Evolutionary conservation across 2,888 invertebrate species (phyloP).

Genomic region (Portevinia maculata): DNA sequence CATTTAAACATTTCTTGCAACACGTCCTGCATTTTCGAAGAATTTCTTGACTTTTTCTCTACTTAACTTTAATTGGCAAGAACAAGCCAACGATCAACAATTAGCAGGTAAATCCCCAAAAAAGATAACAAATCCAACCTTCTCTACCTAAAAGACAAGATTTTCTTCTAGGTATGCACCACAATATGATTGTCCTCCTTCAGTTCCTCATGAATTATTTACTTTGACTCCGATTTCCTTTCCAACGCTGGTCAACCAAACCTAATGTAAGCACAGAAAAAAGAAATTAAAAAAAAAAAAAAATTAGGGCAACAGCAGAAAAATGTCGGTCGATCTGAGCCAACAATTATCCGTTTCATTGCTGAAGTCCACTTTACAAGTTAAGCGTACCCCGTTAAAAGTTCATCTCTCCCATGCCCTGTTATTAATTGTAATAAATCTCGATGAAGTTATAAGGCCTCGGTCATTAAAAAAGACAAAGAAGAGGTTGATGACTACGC

Average conservation of each 20-base stretch:
- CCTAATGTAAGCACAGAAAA: slow-evolving; percentile 18
- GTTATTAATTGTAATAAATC: slow-evolving; percentile 83
- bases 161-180: slow-evolving; percentile 6
- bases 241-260: slow-evolving; percentile 14
- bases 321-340: slow-evolving; percentile 41
- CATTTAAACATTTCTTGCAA: too few relatives aligned
- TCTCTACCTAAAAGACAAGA: slow-evolving; percentile 8
- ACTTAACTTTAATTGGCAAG: slow-evolving; percentile 35
- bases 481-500: slow-evolving; percentile 23
- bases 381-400: slow-evolving; percentile 51
- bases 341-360: slow-evolving; percentile 70
- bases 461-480: slow-evolving; percentile 65
- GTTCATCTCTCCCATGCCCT: slow-evolving; percentile 76
- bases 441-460: slow-evolving; percentile 79
- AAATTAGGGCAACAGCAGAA: slow-evolving; percentile 61
- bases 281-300: slow-evolving; percentile 19
- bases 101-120: slow-evolving; percentile 29
- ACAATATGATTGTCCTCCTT: not conserved
- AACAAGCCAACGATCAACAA: slow-evolving; percentile 45
- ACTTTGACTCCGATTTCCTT: slow-evolving; percentile 38
- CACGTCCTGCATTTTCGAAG: too few relatives aligned
- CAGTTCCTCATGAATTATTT: slow-evolving; percentile 62
- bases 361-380: slow-evolving; percentile 65
- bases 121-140: slow-evolving; percentile 22
- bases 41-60: too few relatives aligned